Base-by-base conservation (phyloP, 2,113 vertebrate species). In the Neoarius graeffei region DNA sequence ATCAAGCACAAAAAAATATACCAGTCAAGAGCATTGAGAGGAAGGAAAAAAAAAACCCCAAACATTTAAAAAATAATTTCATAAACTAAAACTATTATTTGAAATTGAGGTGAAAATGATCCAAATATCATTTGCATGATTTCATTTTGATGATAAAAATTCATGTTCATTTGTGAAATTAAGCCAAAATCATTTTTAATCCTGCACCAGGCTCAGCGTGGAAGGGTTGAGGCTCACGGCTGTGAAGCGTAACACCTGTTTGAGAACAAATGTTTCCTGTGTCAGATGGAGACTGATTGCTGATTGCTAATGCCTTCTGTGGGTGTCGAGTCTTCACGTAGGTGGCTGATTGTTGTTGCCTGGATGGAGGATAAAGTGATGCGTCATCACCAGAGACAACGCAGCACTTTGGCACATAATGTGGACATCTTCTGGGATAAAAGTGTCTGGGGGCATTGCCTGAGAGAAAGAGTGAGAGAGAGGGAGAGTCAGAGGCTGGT, bases 291-390 rank as follows among this genome's bases (percentile, higher is more conserved):
- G 71, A 84, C 87, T 88, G 87, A 88, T 88, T 84, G 87, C 87
- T 88, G 87, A 88, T 88, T 84, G 87, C 73, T 88, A 84, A 88
- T 84, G 59, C 59, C 69, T 77, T 84, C 69, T 84, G 86, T 64
- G n/a, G 73, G 81, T 83, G 80, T 82, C 6, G 35, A 87, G 54
- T 87, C 67, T 73, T 87, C 86, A 79, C 8, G 82, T 84, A 88
- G 87, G 87, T 79, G 60, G 87, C 82, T 88, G 87, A 88, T 88
- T 88, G 71, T 88, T 84, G 87, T 54, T 88, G 60, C 87, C 59
- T 67, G 71, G 60, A 64, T 54, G 30, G 87, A 88, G 87, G 81
- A 62, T 67, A 77, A 88, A 80, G 82, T 69, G 82, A 64, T 79
- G 73, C 10, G 60, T 84, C 87, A 84, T 84, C 30, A 11, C 50